Base-by-base conservation (phyloP, 92 coral and sea anemone species). In the Porites lobata region DNA sequence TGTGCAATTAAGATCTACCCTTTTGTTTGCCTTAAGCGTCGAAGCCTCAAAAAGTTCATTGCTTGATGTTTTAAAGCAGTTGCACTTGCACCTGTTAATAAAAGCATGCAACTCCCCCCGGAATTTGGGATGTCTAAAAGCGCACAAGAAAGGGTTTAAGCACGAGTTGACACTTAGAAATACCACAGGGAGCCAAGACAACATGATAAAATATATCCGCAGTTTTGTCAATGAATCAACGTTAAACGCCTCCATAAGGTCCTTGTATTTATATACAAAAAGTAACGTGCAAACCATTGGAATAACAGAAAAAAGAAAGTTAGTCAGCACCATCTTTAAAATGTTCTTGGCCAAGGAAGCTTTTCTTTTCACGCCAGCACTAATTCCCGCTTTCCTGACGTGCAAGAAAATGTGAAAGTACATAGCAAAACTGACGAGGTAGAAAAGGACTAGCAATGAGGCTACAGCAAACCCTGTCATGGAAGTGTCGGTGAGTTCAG, bases 121-220 rank as follows among this genome's bases (percentile, higher is more conserved):
- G 62, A 92, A 84, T 73, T 85, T 85, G 1, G 90, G 95, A 76
- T 92, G 92, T 63, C 95, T 89, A 64, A 92, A 92, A n/a, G 93
- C 93, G 22, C 95, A 92, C 65, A 92, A 63, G 68, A 85, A 92
- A n/a, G 95, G 95, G 43, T 92, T 92, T 38, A 92, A 65, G 81
- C 95, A 92, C 62, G 95, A 92, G 64, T 92, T 92, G 59, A 89
- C 54, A 26, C 85, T 80, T 15, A 92, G 79, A 71, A 88, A 81
- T 3, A 81, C 90, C 20, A 92, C 91, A 1, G 95, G 95, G 14
- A 89, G 74, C 95, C 95, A 92, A 3, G 95, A 89, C 1, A 92
- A 70, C 78, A 85, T 80, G 68, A 89, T 89, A 17, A 89, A 89
- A 69, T 77, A 89, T 10, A 17, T 70, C 29, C 65, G 83, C 0